These are phyloP conservation scores for Rhagophthalmus giganteus DNA, from an alignment of 2,888 invertebrate species.

Conservation along the genomic window DNA sequence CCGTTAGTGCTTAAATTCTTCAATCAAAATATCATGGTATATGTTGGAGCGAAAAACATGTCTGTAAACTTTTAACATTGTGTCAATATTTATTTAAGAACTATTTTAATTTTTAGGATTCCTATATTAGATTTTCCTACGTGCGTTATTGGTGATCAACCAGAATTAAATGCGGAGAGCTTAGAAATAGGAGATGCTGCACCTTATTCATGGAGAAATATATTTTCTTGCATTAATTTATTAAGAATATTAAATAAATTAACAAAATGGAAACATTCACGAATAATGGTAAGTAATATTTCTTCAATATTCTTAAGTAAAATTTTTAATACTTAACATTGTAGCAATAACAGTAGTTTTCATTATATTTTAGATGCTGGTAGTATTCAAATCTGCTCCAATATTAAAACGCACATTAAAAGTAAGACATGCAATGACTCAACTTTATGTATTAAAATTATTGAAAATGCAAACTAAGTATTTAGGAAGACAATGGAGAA, in stretches of 20 bases:
- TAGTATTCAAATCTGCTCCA: constrained; percentile 99
- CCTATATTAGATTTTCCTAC: constrained; percentile 93
- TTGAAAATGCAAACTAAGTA: constrained; percentile 99
- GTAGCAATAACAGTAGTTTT: background rate
- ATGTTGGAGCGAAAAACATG: constrained; percentile 92
- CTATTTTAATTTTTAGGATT: constrained; percentile 63
- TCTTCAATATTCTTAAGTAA: too few relatives aligned
- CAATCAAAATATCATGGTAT: constrained; percentile 95
- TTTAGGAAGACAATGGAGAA: constrained; percentile 97
- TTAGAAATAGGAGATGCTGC: constrained; percentile 83
- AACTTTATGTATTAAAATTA: constrained; percentile 95
- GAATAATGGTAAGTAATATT: constrained; percentile 86
- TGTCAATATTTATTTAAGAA: constrained; percentile 21
- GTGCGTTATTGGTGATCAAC: constrained; percentile 93
- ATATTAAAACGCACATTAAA: constrained; percentile 95
- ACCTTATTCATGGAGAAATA: constrained; percentile 95
- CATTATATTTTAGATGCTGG: constrained; percentile 72
- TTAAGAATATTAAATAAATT: constrained; percentile 95
- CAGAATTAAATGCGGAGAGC: constrained; percentile 89
- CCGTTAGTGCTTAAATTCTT: constrained; percentile 97
- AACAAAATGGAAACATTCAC: constrained; percentile 99
- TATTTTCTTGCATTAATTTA: constrained; percentile 96
- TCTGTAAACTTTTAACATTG: constrained; percentile 50
- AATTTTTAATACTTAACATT: background rate
- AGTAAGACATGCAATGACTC: constrained; percentile 95